phyloP scores from a whole-genome alignment of 1,140 invertebrate genomes.

The Chironomus tepperi region DNA sequence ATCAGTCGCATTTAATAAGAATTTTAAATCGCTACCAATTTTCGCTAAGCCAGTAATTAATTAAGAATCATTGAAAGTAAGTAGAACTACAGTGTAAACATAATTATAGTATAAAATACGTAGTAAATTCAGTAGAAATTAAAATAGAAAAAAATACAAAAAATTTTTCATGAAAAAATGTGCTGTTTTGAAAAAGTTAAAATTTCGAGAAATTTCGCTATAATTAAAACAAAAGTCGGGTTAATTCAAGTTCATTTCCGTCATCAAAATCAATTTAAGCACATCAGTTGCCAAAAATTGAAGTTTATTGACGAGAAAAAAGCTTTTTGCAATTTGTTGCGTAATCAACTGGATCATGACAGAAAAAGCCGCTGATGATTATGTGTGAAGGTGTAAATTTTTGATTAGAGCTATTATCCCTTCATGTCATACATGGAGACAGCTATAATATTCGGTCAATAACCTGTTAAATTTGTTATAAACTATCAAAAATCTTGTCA shows the following conservation, averaged over 20 bases:
- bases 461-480: neutral
- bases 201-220: neutral
- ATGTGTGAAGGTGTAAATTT: neutral
- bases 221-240: neutral
- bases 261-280: neutral
- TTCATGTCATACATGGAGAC: neutral
- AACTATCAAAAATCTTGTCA: neutral
- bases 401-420: neutral
- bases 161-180: neutral
- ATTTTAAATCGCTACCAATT: neutral
- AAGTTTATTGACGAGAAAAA: neutral
- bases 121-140: neutral
- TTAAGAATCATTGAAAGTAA: neutral
- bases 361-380: neutral
- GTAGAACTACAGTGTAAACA: neutral
- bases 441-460: neutral
- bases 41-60: conserved; percentile 19
- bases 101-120: neutral
- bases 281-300: neutral
- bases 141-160: neutral
- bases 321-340: neutral
- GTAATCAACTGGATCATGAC: conserved; percentile 1
- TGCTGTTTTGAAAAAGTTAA: neutral
- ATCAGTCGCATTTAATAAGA: neutral
- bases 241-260: neutral